Base-by-base conservation (phyloP, 1,140 invertebrate genomes). In the Drosophila pallidifrons region DNA sequence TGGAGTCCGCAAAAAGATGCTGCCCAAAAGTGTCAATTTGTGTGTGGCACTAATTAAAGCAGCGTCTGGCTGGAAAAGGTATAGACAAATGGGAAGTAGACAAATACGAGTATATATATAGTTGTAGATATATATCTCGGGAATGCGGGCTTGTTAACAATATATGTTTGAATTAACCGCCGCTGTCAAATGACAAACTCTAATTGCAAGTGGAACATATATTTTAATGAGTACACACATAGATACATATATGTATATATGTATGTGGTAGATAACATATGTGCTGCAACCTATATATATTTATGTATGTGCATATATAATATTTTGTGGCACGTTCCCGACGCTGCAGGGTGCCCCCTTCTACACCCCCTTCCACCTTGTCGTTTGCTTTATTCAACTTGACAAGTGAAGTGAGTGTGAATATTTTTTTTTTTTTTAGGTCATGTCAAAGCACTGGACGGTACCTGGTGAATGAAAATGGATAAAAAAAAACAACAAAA, bases 341-440 rank as follows among this genome's bases (percentile, higher is more conserved):
- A 41, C 20, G 0, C 8, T 43, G 41, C 41, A 43, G n/a, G 54
- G 51, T 10, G 6, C 51, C 55, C 63, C 63, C 20, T 3, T 3
- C 20, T 25, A 3, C 3, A 25, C 20, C 20, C 20, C 20, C 20
- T 25, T 25, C 20, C 3, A 3, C 20, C 20, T 16, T 45, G 15
- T 47, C 63, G 65, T 70, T 79, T 60, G 68, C 72, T 80, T 83
- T 79, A 88, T 83, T 83, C 83, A 88, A 87, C 83, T 87, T 80
- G 83, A 87, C 83, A 88, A 80, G 83, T 87, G 83, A 87, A 87
- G 83, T 87, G 83, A 80, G 83, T 88, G 83, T 87, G 85, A 87
- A 88, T 83, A 87, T 82, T 88, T 77, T 77, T 75, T 20, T 77
- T 75, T 20, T 76, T 75, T 86, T 87, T 75, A 87, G 83, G 83